Evolutionary conservation across 2,888 invertebrate species (phyloP), one percentile per base, ranked within the genome.

Genomic region (Chrysodeixis includens): DNA sequence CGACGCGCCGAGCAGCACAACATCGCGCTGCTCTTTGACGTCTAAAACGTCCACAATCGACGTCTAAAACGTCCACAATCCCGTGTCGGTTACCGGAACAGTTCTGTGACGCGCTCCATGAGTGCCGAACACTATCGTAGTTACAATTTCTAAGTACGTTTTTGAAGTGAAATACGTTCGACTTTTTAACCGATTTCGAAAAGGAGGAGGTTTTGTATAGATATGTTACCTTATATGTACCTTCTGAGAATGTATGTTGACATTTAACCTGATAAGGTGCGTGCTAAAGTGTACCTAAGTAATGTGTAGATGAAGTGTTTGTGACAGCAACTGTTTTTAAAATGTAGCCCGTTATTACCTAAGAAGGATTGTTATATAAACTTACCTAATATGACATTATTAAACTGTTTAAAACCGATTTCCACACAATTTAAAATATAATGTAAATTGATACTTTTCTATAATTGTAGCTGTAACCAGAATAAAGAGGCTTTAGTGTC

Each of bases 1-100:
- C 94, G 94, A 87, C 92, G 94, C 90, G 91, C 93, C 86, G 90
- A 90, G 94, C 94, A 93, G 93, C 94, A 94, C 93, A 93, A 94
- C 70, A 94, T 94, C 83, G 94, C 94, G 93, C 93, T 94, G 93
- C 93, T 94, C 61, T 94, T 94, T 79, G 93, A 94, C 88, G 93
- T 94, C 64, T 93, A 81, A 89, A 30, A 49, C 26, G 40, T 35
- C 35, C 30, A 40, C n/a, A n/a, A n/a, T n/a, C n/a, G 93, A 94
- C 88, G 93, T 94, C 64, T 93, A 81, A 89, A 30, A 49, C 26
- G 40, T 35, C 35, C 30, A 40, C n/a, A n/a, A n/a, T n/a, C 44
- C n/a, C 26, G 26, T 20, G 6, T 18, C 32, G n/a, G 20, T 22
- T 20, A 35, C 35, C 10, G 20, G 5, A 16, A 20, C 46, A 18